These are phyloP conservation scores for Caranx melampygus DNA, from an alignment of 2,113 vertebrate species.

Conservation along the genomic window DNA sequence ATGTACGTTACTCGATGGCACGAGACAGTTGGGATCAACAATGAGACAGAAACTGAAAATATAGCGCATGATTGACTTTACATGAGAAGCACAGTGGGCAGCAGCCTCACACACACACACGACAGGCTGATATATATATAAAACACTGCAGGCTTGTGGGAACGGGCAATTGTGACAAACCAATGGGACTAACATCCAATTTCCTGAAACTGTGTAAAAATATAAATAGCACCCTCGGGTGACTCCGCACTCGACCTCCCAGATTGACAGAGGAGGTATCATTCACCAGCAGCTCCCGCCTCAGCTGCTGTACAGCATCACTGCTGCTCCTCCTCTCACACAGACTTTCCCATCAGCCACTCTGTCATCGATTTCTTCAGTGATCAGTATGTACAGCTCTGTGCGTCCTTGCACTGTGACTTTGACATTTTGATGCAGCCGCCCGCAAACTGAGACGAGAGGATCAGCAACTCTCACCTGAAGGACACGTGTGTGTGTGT, in stretches of 20 bases:
- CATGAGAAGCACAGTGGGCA: not conserved
- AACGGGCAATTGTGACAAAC: not conserved
- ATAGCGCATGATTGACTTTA: not conserved
- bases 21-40: not conserved
- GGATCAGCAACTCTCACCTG: not conserved
- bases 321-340: not conserved
- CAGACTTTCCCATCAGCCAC: slow-evolving; percentile 23
- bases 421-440: slow-evolving; percentile 31
- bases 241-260: not conserved
- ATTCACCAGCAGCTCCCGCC: not conserved
- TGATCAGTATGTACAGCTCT: slow-evolving; percentile 22
- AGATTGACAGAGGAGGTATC: not conserved
- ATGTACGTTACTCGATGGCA: no score
- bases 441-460: not conserved
- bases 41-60: not conserved
- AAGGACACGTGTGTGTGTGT: not conserved
- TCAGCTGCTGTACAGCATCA: slow-evolving; percentile 4
- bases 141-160: not conserved
- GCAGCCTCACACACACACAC: not conserved
- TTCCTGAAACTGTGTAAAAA: not conserved
- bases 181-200: not conserved
- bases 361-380: slow-evolving; percentile 24
- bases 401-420: slow-evolving; percentile 24
- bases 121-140: not conserved
- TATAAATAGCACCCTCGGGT: not conserved